Base-by-base conservation (phyloP, 2,113 vertebrate genomes). In the Macheiramphus alcinus region DNA sequence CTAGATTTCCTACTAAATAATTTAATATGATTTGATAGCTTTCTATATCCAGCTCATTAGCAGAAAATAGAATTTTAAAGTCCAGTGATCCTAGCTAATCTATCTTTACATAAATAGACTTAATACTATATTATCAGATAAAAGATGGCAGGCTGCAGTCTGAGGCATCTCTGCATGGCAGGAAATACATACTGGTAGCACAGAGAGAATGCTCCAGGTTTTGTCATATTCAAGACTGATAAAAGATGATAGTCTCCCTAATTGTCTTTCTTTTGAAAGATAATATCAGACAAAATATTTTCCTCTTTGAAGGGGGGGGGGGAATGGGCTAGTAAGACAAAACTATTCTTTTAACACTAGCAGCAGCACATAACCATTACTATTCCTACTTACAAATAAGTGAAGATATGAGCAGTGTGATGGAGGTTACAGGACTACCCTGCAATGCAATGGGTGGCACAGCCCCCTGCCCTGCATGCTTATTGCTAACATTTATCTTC, bases 31-130 rank as follows among this genome's bases (percentile, higher is more conserved):
- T 94, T 82, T 93, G 70, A 95, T 66, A 88, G 94, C 63, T 94
- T 50, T 74, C 73, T 93, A 22, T 63, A 70, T 89, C 80, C 36
- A 92, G 68, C 85, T 97, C 76, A 96, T 96, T 93, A 92, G 62
- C 21, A 91, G 48, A 91, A 97, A 98, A 95, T 29, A 80, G 73
- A 92, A 95, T 93, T 92, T 97, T 97, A 47, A 86, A 80, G 55
- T 87, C 22, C 43, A 91, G 34, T 53, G 82, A 86, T 71, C 52
- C 21, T 75, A 68, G 43, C 78, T 96, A 86, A 95, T 95, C 34
- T 91, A 75, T 92, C 67, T 92, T 95, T 83, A 71, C 9, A 86
- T 68, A 90, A 88, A 67, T 47, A 94, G 40, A 32, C 38, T 72
- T 65, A 81, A 70, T 78, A 86, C 66, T 73, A 52, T 52, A 89